phyloP scores from a whole-genome alignment of 2,113 vertebrate species.

The Chinchilla lanigera region DNA sequence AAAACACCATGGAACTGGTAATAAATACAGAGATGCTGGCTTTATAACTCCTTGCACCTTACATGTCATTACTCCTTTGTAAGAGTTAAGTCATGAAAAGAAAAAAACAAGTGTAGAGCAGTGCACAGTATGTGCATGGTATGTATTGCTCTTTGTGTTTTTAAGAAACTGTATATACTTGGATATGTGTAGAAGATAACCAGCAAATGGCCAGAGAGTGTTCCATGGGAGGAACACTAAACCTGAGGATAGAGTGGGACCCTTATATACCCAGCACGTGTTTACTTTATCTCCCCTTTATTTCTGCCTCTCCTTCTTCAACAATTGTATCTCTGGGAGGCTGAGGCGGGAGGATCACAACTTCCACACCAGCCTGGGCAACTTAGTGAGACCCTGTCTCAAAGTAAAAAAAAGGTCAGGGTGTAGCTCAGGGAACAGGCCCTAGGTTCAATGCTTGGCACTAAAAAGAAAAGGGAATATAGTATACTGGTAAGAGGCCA shows the following conservation, averaged over 20 bases:
- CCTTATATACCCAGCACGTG: not conserved
- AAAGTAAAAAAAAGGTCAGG: not conserved
- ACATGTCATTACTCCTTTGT: not conserved
- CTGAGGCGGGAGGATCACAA: not conserved
- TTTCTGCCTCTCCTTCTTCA: not conserved
- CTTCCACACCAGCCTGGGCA: not conserved
- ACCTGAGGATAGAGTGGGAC: not conserved
- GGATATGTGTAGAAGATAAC: not conserved
- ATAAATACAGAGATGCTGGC: not conserved
- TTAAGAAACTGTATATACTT: not conserved
- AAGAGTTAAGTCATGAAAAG: constrained; percentile 22
- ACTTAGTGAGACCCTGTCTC: not conserved
- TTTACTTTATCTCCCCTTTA: not conserved
- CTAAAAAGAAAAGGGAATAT: not conserved
- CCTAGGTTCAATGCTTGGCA: not conserved
- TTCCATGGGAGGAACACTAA: not conserved
- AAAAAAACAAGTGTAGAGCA: not conserved
- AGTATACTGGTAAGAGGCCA: not conserved
- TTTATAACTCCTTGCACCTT: not conserved
- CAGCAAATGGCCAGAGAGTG: not conserved
- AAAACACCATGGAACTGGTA: not conserved
- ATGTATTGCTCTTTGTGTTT: not conserved
- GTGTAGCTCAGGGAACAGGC: not conserved
- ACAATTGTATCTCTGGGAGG: not conserved
- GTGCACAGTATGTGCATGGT: not conserved